Evolutionary conservation across 2,113 vertebrate species (phyloP).

Genomic region (Pollachius pollachius): DNA sequence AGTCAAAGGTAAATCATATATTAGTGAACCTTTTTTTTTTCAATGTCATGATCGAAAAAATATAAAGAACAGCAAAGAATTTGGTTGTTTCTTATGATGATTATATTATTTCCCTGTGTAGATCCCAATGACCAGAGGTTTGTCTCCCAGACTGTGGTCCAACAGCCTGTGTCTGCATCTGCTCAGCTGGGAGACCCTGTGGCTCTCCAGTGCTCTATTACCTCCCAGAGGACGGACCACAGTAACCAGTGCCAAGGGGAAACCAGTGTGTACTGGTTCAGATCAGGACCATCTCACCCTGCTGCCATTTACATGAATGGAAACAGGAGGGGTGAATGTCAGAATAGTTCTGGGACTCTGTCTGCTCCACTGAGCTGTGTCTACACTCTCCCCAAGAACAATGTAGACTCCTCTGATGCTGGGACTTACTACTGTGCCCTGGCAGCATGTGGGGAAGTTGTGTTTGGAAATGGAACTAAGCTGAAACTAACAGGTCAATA

Average conservation of each 20-base stretch:
- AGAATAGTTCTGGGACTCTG: too few relatives aligned
- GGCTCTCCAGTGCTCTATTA: slow-evolving; percentile 18
- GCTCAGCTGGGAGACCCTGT: slow-evolving; percentile 34
- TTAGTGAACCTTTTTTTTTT: neutral
- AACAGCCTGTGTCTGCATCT: slow-evolving; percentile 8
- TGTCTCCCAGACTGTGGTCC: neutral
- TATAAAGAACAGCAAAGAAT: neutral
- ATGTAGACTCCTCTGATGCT: slow-evolving; percentile 35
- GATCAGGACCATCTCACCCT: too few relatives aligned
- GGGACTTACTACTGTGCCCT: slow-evolving; percentile 51
- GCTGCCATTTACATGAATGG: too few relatives aligned
- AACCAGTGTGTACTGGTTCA: too few relatives aligned
- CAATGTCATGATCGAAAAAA: neutral
- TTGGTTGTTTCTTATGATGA: fast-evolving
- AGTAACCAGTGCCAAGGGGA: too few relatives aligned
- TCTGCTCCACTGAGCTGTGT: slow-evolving; percentile 2
- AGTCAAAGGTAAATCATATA: slow-evolving; percentile 45
- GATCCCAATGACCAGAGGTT: neutral
- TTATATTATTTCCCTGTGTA: slow-evolving; percentile 19
- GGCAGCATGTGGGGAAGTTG: slow-evolving; percentile 9
- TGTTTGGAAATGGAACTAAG: slow-evolving; percentile 23
- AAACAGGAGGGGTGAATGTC: too few relatives aligned
- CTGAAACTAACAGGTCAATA: neutral
- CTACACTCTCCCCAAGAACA: slow-evolving; percentile 24
- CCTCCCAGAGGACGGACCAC: too few relatives aligned